Base-by-base conservation (phyloP, 2,113 vertebrate genomes). In the Dermatemys mawii region DNA sequence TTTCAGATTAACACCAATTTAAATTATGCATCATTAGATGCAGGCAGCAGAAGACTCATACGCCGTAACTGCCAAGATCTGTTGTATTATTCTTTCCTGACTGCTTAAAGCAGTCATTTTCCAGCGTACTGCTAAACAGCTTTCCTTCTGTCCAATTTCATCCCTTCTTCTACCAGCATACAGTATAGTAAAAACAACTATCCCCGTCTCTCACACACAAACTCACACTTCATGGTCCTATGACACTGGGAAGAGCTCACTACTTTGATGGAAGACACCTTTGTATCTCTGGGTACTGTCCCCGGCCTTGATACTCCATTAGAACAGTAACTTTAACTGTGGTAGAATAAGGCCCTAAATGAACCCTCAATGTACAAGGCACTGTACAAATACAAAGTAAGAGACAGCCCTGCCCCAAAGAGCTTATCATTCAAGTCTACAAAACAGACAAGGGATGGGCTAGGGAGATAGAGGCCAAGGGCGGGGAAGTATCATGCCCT, bases 11-110 rank as follows among this genome's bases (percentile, higher is more conserved):
- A 81, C 41, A 50, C 32, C 81, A 83, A 53, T 60, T 79, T 92
- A 89, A 90, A 89, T 92, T 89, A 94, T 95, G 85, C 91, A 89
- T 73, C 83, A 50, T 93, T 96, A 92, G 78, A 83, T 80, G 55
- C 76, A 81, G 60, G 51, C 0, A 0, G 17, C 44, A 84, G n/a
- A 85, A 87, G 8, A 79, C 83, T 88, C 91, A 55, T 76, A 88
- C 44, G 93, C 51, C 80, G 81, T 78, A 78, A 54, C n/a, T 70
- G 17, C 86, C 51, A 46, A 5, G 6, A 13, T 14, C 12, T 70
- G 11, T 44, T 27, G 12, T 46, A 13, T 27, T 44, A 46, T 29
- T 76, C 24, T 76, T 76, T 76, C 41, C 73, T 76, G 21, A 16
- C 10, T 27, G 38, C 24, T 76, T 27, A 46, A 76, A 76, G 73